These are phyloP conservation scores for Ectropis crepuscularia DNA, from an alignment of 2,888 invertebrate species.

Conservation along the genomic window DNA sequence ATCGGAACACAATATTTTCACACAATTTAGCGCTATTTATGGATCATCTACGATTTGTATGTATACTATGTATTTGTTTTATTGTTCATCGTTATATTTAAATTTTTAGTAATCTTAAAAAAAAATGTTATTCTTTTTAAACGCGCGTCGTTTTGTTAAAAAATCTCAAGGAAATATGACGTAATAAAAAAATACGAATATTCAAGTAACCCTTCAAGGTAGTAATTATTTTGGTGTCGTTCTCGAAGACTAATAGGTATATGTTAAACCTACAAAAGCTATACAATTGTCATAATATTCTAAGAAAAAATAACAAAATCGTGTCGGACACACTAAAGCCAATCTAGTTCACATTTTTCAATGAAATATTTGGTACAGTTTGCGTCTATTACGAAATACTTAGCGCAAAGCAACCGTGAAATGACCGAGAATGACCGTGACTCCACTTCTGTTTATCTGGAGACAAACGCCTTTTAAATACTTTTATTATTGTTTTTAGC, in stretches of 20 bases:
- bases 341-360: slow-evolving; percentile 23
- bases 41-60: too few species aligned
- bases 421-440: slow-evolving; percentile 27
- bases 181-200: too few species aligned
- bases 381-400: slow-evolving; percentile 19
- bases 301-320: background rate
- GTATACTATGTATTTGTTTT: too few species aligned
- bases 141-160: too few species aligned
- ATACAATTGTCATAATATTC: background rate
- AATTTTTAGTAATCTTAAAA: too few species aligned
- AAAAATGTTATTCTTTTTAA: too few species aligned
- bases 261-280: background rate
- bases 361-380: slow-evolving; percentile 30
- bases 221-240: too few species aligned
- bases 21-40: too few species aligned
- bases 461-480: slow-evolving; percentile 6
- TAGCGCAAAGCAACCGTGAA: slow-evolving; percentile 23
- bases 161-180: too few species aligned
- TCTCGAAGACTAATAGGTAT: background rate
- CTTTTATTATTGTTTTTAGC: slow-evolving; percentile 10
- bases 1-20: too few species aligned
- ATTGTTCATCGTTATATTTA: too few species aligned
- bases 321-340: slow-evolving; percentile 9
- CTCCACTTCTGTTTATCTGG: slow-evolving; percentile 8
- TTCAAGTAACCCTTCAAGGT: too few species aligned